Base-by-base conservation (phyloP, 2,888 invertebrate species). In the Drosophila barbarae region DNA sequence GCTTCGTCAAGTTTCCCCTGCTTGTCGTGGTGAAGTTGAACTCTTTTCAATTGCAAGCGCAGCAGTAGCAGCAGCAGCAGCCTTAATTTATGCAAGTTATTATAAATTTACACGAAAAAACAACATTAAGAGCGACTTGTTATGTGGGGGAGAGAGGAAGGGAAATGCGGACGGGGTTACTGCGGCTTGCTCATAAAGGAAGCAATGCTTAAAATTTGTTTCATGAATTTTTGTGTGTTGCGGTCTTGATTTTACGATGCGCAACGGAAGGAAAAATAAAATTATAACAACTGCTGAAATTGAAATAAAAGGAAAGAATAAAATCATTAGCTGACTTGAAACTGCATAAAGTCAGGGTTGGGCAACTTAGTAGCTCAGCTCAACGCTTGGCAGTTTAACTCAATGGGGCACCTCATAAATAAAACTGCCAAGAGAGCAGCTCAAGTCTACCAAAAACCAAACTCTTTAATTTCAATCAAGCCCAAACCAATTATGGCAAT, bases 71-170 rank as follows among this genome's bases (percentile, higher is more conserved):
- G 39, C 38, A 13, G 23, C 69, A 23, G 23, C 41, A 15, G 26
- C 70, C 77, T 81, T 83, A 81, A 81, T 81, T 79, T 81, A 81
- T 81, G 77, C 85, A 79, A 75, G 80, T 83, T 81, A 81, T 81
- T 81, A 84, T 76, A 73, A 80, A 84, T 84, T 83, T 77, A 84
- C 85, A 81, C 77, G 85, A 80, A 80, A 80, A 83, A 84, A 75
- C 70, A 81, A 77, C 80, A 81, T 83, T 84, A 79, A 54, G 58
- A 34, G 41, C 28, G 51, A 39, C 41, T 55, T n/a, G 47, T 15
- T 8, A 28, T 35, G 10, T 18, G 42, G n/a, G 23, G 7, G 7
- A 15, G 39, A 23, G 23, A 23, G 41, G 26, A 47, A 30, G n/a
- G 30, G 30, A 10, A 21, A 35, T 1, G 36, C 21, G 26, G 49